These are phyloP conservation scores for Imbricaverruca yamaguchii DNA, from an alignment of 2,888 invertebrate genomes.

Conservation along the genomic window DNA sequence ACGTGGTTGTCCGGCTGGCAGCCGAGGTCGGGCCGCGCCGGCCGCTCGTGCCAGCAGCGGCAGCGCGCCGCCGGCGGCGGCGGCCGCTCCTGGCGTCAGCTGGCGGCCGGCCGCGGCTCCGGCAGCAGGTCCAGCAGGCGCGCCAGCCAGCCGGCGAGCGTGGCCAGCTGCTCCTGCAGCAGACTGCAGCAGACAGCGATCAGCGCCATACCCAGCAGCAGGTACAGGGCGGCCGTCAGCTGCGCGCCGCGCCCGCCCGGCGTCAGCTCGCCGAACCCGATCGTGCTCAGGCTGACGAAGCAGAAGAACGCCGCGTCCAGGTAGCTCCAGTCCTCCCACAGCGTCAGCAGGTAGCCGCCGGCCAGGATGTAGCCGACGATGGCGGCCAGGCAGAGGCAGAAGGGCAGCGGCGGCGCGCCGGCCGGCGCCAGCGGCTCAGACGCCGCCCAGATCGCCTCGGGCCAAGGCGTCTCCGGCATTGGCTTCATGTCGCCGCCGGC, in stretches of 20 bases:
- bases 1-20: not conserved
- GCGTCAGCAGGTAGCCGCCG: conserved; percentile 32
- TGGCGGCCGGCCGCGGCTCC: not conserved
- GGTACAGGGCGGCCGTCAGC: conserved; percentile 39
- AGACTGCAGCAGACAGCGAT: conserved; percentile 48
- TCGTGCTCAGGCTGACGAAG: conserved; percentile 33
- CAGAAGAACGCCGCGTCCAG: conserved; percentile 33
- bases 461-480: not conserved
- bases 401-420: conserved; percentile 23
- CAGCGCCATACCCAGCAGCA: conserved; percentile 46
- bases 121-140: conserved; percentile 3
- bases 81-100: not conserved
- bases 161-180: conserved; percentile 41
- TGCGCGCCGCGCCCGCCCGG: conserved; percentile 29
- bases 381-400: conserved; percentile 31
- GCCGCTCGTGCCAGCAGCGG: conserved; percentile 14
- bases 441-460: not conserved
- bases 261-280: conserved; percentile 33
- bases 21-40: not conserved
- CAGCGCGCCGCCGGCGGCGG: not conserved
- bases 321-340: conserved; percentile 32
- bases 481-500: not conserved
- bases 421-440: not conserved
- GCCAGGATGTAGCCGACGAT: conserved; percentile 33
- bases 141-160: conserved; percentile 33